Evolutionary conservation across 2,113 vertebrate genomes (phyloP).

Genomic region (Apteryx owenii): DNA sequence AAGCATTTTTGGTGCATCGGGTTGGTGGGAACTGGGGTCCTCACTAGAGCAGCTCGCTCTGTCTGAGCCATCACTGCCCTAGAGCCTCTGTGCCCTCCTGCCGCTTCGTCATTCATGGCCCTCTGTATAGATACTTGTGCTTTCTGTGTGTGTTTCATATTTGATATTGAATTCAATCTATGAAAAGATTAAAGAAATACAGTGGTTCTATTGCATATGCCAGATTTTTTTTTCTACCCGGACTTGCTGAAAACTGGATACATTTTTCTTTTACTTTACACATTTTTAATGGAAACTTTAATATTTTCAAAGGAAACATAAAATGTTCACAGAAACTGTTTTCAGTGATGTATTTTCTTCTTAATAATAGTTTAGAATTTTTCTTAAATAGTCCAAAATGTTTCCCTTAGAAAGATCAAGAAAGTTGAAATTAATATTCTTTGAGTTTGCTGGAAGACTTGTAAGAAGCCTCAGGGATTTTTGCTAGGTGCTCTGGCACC

Average conservation of each 20-base stretch:
- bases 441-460: not conserved
- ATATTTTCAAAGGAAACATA: not conserved
- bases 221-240: not conserved
- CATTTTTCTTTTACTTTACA: not conserved
- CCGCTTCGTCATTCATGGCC: not conserved
- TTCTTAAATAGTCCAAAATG: not conserved
- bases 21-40: not conserved
- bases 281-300: not conserved
- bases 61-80: not conserved
- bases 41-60: rapidly evolving
- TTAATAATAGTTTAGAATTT: not conserved
- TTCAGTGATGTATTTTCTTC: not conserved
- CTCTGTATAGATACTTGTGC: not conserved
- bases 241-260: not conserved
- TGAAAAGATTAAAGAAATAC: not conserved
- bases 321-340: not conserved
- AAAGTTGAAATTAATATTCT: not conserved
- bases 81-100: not conserved
- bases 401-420: not conserved
- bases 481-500: not conserved
- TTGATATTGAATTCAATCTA: not conserved
- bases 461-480: not conserved
- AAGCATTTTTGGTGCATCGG: rapidly evolving
- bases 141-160: not conserved
- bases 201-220: not conserved